A percentile compares a stretch with the other conserved stretches of the same genome.
These are phyloP conservation scores for Baronia brevicornis DNA, from an alignment of 2,888 invertebrate genomes.

Conservation along the genomic window DNA sequence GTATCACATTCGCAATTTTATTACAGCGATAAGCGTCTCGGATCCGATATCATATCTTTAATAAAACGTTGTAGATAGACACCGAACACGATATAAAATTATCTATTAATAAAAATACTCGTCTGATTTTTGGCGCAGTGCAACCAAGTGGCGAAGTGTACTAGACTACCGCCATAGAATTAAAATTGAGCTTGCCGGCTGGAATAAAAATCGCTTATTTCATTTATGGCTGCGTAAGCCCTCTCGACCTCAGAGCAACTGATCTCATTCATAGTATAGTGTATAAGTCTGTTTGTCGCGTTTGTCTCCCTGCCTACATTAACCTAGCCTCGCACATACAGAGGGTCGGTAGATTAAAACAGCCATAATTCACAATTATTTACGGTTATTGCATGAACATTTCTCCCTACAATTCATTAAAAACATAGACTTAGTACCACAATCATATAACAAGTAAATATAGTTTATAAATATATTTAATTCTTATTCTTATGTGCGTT, in stretches of 20 bases:
- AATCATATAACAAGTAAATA: too few species aligned
- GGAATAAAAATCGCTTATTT: slow-evolving; percentile 41
- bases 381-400: slow-evolving; percentile 3
- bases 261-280: slow-evolving; percentile 46
- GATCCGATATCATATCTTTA: slow-evolving; percentile 23
- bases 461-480: too few species aligned
- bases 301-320: slow-evolving; percentile 15
- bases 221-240: slow-evolving; percentile 37
- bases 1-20: slow-evolving; percentile 19
- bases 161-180: slow-evolving; percentile 45
- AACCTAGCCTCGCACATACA: slow-evolving; percentile 1
- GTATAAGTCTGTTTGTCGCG: slow-evolving; percentile 21
- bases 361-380: slow-evolving; percentile 2
- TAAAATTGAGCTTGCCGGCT: slow-evolving; percentile 30
- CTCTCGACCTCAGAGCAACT: slow-evolving; percentile 42
- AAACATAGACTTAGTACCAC: slow-evolving; percentile 11
- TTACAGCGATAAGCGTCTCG: slow-evolving; percentile 20
- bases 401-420: slow-evolving; percentile 7
- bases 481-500: too few species aligned
- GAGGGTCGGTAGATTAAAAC: slow-evolving; percentile 2
- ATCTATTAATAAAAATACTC: slow-evolving; percentile 22
- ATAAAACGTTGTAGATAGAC: slow-evolving; percentile 16
- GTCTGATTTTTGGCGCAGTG: too few species aligned
- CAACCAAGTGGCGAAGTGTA: too few species aligned
- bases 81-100: slow-evolving; percentile 19